These are phyloP conservation scores for Desoria tigrina DNA, from an alignment of 2,888 invertebrate species.

Conservation along the genomic window DNA sequence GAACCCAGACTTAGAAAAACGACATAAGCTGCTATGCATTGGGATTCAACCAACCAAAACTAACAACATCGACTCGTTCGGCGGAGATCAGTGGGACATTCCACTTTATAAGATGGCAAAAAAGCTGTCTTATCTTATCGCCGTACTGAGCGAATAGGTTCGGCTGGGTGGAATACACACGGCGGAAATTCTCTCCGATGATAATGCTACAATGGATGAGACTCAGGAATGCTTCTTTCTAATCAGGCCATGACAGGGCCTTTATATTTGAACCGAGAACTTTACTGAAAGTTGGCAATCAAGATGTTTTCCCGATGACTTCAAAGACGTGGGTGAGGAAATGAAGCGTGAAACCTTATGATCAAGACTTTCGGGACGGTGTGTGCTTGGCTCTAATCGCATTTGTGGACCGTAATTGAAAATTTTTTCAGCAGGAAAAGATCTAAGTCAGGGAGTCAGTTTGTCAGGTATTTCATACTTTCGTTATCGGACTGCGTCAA, in stretches of 20 bases:
- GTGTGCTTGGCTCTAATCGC: neutral
- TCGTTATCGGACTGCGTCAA: too few species aligned
- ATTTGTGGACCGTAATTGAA: neutral
- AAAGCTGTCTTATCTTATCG: neutral
- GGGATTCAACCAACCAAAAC: slow-evolving; percentile 13
- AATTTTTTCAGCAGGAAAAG: neutral
- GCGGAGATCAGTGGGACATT: neutral
- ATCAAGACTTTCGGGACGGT: neutral
- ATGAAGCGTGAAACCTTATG: neutral
- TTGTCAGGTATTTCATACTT: too few species aligned
- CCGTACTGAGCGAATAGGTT: neutral
- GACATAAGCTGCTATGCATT: neutral
- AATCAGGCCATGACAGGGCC: too few species aligned
- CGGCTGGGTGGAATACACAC: too few species aligned
- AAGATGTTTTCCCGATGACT: neutral
- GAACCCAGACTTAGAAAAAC: neutral
- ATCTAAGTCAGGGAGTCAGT: too few species aligned
- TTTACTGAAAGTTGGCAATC: neutral
- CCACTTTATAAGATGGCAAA: neutral
- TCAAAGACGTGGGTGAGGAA: neutral
- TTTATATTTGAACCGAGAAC: too few species aligned
- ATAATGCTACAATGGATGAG: too few species aligned
- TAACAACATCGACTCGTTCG: slow-evolving; percentile 1
- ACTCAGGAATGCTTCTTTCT: neutral
- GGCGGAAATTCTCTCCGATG: too few species aligned